phyloP scores from a whole-genome alignment of 2,113 vertebrate genomes.

The Numida meleagris region DNA sequence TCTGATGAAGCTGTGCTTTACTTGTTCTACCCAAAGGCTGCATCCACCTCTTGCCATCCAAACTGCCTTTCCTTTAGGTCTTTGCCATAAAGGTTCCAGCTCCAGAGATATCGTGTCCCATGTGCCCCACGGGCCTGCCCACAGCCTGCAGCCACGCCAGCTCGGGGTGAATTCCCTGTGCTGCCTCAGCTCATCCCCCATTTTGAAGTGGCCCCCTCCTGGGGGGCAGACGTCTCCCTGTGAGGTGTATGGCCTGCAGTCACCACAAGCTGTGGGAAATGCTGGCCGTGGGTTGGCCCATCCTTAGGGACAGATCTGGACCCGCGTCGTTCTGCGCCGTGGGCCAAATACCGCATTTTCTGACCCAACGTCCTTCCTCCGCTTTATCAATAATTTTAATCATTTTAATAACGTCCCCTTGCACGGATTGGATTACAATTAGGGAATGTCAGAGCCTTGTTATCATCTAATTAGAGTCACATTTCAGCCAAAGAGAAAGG shows the following conservation, averaged over 20 bases:
- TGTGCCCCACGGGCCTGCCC: neutral
- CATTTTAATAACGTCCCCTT: constrained; percentile 54
- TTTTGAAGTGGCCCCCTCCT: neutral
- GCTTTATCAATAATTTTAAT: constrained; percentile 65
- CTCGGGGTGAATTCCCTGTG: neutral
- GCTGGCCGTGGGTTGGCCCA: neutral
- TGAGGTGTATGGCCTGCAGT: neutral
- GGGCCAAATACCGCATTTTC: neutral
- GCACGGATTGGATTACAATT: constrained; percentile 72
- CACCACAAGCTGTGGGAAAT: neutral
- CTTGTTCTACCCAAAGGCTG: neutral
- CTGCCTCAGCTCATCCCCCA: neutral
- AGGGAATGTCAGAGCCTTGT: constrained; percentile 77
- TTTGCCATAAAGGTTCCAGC: neutral
- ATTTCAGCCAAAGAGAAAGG: constrained; percentile 69
- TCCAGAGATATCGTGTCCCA: neutral
- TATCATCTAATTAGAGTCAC: constrained; percentile 78
- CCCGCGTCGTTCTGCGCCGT: neutral
- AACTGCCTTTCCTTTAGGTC: neutral
- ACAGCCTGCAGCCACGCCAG: neutral
- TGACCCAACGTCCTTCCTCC: neutral
- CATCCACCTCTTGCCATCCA: neutral
- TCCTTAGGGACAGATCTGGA: neutral
- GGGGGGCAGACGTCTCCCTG: too few species aligned
- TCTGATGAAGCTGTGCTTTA: neutral